These are phyloP conservation scores for Spicauda simplicius DNA, from an alignment of 2,888 invertebrate species.

Conservation along the genomic window DNA sequence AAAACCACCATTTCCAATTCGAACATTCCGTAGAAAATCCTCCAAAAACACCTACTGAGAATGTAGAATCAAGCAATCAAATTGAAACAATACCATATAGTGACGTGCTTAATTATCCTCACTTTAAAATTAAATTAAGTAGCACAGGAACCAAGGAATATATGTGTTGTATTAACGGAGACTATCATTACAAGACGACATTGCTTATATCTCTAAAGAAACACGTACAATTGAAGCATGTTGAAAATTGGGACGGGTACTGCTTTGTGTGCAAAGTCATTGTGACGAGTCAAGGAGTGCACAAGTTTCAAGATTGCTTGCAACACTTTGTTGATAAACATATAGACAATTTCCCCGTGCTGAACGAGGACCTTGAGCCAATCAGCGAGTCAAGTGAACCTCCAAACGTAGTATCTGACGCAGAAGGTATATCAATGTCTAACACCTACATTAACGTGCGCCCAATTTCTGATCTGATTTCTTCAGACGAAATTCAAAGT, in stretches of 20 bases:
- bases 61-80: slow-evolving; percentile 8
- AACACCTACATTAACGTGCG: slow-evolving; percentile 66
- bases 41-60: background rate
- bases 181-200: slow-evolving; percentile 68
- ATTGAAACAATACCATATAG: slow-evolving; percentile 12
- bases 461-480: slow-evolving; percentile 69
- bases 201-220: slow-evolving; percentile 76
- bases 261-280: slow-evolving; percentile 80
- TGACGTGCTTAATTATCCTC: slow-evolving; percentile 55
- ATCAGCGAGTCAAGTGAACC: no score
- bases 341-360: slow-evolving; percentile 68
- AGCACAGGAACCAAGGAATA: slow-evolving; percentile 67
- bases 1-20: slow-evolving; percentile 37
- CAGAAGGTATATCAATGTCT: slow-evolving; percentile 1
- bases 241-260: slow-evolving; percentile 83
- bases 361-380: slow-evolving; percentile 48
- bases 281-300: slow-evolving; percentile 67
- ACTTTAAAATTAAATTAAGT: slow-evolving; percentile 65
- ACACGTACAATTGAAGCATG: slow-evolving; percentile 71
- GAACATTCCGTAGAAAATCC: slow-evolving; percentile 36
- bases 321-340: slow-evolving; percentile 75
- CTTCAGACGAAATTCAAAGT: slow-evolving; percentile 39
- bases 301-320: slow-evolving; percentile 68
- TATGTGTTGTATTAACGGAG: slow-evolving; percentile 71
- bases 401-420: slow-evolving; percentile 4